Base-by-base conservation (phyloP, 2,797 vertebrate genomes). In the Taenioides sp. region DNA sequence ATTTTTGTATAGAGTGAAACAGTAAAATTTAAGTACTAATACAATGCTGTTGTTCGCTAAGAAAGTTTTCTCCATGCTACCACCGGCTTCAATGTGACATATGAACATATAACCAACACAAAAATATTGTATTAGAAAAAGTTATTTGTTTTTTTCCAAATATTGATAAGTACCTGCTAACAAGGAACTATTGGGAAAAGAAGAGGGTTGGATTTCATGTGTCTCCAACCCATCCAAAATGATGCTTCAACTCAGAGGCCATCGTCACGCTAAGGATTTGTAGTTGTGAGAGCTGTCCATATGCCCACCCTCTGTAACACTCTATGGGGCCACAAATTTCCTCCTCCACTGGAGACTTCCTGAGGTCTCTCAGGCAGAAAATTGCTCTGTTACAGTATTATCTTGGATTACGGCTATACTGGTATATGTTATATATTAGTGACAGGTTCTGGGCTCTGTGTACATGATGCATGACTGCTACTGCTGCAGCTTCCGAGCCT, bases 311-410 rank as follows among this genome's bases (percentile, higher is more conserved):
- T 92, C 90, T 91, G 92, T 81, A 92, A 90, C 90, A 91, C 92
- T 93, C 90, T 88, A 86, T 89, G 89, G 86, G 87, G 92, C 90
- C 92, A 92, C 92, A 93, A 89, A 94, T 92, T 91, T 93, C 91
- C 89, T 91, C 91, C 89, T 93, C 90, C 90, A 92, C 81, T 92
- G 86, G 88, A 86, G 89, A 94, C 91, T 93, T 92, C 89, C 91
- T 89, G 88, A 92, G 92, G 92, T 94, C 91, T 93, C 88, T 94
- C 87, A 87, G 92, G 92, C 91, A 92, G 93, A 94, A 94, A 94
- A 94, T 94, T 94, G 93, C 92, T 93, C 92, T 76, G 92, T 93
- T 94, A 93, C 82, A 87, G 91, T 91, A 93, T 94, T 93, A 94
- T 94, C 93, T 91, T 92, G 93, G 93, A 94, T 94, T 94, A 94